These are phyloP conservation scores for Callaeas wilsoni DNA, from an alignment of 2,113 vertebrate genomes.

Conservation along the genomic window DNA sequence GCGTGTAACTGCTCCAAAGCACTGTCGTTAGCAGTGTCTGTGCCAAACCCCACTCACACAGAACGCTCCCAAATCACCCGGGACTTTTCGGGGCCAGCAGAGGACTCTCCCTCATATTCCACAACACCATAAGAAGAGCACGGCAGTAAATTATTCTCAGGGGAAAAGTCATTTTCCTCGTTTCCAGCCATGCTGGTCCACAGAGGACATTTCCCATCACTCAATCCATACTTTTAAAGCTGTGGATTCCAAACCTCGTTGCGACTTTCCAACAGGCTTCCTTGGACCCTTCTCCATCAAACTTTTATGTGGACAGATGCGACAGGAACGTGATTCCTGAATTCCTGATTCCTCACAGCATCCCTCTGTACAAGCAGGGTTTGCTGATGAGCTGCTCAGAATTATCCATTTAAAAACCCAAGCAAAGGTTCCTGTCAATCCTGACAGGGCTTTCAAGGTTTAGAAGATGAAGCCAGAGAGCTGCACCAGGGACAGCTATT, in stretches of 20 bases:
- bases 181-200: not conserved
- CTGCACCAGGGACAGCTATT: not conserved
- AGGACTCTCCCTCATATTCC: not conserved
- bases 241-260: not conserved
- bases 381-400: not conserved
- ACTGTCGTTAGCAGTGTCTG: not conserved
- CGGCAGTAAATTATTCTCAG: not conserved
- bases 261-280: not conserved
- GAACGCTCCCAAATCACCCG: not conserved
- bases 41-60: not conserved
- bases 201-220: not conserved
- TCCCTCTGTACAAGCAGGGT: rapidly evolving
- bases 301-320: not conserved
- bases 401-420: not conserved
- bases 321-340: rapidly evolving
- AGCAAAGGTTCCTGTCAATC: not conserved
- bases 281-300: not conserved
- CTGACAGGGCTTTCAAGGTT: not conserved
- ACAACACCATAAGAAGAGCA: not conserved
- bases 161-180: rapidly evolving
- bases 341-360: not conserved
- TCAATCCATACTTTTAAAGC: not conserved
- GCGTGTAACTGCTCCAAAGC: rapidly evolving
- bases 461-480: not conserved
- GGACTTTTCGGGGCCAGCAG: not conserved